These are phyloP conservation scores for Smittia sp. DNA, from an alignment of 2,888 invertebrate genomes.

Conservation along the genomic window DNA sequence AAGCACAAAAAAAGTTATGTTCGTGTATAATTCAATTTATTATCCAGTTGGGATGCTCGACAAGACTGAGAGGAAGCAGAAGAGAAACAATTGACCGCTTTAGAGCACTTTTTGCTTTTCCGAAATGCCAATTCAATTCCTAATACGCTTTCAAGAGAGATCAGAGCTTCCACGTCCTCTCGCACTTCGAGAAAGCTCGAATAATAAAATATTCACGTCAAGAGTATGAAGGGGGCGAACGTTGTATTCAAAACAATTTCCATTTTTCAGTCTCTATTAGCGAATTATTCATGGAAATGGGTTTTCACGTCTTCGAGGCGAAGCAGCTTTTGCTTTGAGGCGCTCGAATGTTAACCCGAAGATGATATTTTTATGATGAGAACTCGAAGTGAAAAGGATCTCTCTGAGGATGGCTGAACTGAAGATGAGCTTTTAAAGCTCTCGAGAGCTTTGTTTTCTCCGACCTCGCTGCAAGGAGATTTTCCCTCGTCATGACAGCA, in stretches of 20 bases:
- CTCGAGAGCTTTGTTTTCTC: not conserved
- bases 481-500: not conserved
- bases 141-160: not conserved
- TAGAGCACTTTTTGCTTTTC: conserved; percentile 18
- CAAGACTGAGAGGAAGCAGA: not conserved
- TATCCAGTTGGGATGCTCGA: conserved; percentile 16
- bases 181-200: not conserved
- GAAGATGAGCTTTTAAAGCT: not conserved
- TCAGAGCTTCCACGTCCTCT: not conserved
- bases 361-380: conserved; percentile 5
- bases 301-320: not conserved
- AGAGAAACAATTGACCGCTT: conserved; percentile 31
- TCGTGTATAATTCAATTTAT: conserved; percentile 21
- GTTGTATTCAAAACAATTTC: conserved; percentile 30
- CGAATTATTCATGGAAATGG: conserved; percentile 25
- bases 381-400: not conserved
- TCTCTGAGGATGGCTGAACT: no score
- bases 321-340: not conserved
- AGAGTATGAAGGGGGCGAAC: not conserved
- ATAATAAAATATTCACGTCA: conserved; percentile 18
- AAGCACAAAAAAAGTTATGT: not conserved
- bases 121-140: conserved; percentile 23
- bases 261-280: conserved; percentile 34
- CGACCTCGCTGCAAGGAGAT: not conserved
- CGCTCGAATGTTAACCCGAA: not conserved